Base-by-base conservation (phyloP, 2,797 vertebrate species). In the Chrosomus eos region DNA sequence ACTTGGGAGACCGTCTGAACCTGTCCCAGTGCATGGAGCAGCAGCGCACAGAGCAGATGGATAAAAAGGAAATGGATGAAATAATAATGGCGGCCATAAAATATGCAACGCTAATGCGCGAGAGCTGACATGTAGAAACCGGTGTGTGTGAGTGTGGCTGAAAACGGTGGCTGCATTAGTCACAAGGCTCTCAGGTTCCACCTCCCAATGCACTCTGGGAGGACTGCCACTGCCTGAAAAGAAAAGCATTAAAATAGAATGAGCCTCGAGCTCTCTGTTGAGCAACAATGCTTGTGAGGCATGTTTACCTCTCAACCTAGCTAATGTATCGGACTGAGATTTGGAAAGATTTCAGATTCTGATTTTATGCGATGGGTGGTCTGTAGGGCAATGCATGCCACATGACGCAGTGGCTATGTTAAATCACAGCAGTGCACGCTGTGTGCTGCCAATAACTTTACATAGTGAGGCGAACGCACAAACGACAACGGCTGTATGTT, bases 61-160 rank as follows among this genome's bases (percentile, higher is more conserved):
- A 81, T 84, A 48, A 87, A 86, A 85, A 88, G 85, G 87, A 68
- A 85, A 89, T 79, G 80, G 84, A 88, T 90, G 68, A 82, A 87
- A 86, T 74, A 90, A 86, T 88, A 88, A 90, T 88, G 82, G 71
- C 43, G 80, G 82, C 82, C 80, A 91, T 94, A 89, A 93, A 94
- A 93, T 93, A 93, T 93, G 80, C 88, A 94, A 86, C 31, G 83
- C 89, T 90, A 90, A 91, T 89, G 91, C 85, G 91, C 87, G 88
- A 89, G 90, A 87, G 90, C 89, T 84, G 87, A 89, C 88, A 91
- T 87, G 91, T 60, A 75, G 84, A 87, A 83, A 91, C 87, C 62
- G 87, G 60, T 87, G 89, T 87, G 89, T 89, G 89, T 76, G 87
- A 85, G 87, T 77, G 76, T 43, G 81, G 86, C 89, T 81, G 58